Evolutionary conservation across 2,113 vertebrate genomes (phyloP).

Genomic region (Varanus salvator): DNA sequence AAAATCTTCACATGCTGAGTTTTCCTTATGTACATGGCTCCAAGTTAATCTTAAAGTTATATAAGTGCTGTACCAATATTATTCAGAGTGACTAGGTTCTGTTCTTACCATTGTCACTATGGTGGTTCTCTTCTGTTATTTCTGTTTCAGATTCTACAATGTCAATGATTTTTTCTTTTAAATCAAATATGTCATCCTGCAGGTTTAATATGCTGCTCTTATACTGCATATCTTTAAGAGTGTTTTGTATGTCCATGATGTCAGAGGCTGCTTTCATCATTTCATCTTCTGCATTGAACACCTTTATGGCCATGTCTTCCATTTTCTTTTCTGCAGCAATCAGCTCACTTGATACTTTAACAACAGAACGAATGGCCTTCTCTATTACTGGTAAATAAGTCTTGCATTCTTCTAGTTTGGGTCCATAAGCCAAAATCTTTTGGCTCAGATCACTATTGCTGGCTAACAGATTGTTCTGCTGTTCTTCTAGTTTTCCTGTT

Average conservation of each 20-base stretch:
- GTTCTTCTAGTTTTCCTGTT: conserved; percentile 80
- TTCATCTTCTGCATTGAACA: conserved; percentile 84
- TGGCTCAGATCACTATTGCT: conserved; percentile 75
- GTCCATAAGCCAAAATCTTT: conserved; percentile 79
- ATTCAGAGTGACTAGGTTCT: background rate
- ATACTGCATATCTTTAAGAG: conserved; percentile 81
- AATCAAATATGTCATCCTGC: conserved; percentile 74
- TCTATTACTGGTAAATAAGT: conserved; percentile 85
- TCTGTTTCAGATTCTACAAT: conserved; percentile 67
- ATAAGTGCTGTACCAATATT: conserved; percentile 1
- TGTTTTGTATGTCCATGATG: conserved; percentile 79
- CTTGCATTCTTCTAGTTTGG: conserved; percentile 84
- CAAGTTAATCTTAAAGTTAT: background rate
- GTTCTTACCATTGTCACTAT: conserved; percentile 43
- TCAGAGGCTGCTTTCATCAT: conserved; percentile 84
- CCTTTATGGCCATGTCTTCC: conserved; percentile 83
- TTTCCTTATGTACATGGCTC: background rate
- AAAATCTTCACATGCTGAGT: background rate
- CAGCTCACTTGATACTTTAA: conserved; percentile 84
- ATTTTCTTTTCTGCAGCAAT: conserved; percentile 81
- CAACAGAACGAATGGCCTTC: conserved; percentile 84
- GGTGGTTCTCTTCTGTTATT: conserved; percentile 62
- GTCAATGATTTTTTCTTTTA: conserved; percentile 75
- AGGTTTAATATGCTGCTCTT: conserved; percentile 78
- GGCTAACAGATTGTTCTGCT: conserved; percentile 73